Evolutionary conservation across 2,888 invertebrate species (phyloP), one percentile per base, ranked within the genome.

Genomic region (Abrostola tripartita): DNA sequence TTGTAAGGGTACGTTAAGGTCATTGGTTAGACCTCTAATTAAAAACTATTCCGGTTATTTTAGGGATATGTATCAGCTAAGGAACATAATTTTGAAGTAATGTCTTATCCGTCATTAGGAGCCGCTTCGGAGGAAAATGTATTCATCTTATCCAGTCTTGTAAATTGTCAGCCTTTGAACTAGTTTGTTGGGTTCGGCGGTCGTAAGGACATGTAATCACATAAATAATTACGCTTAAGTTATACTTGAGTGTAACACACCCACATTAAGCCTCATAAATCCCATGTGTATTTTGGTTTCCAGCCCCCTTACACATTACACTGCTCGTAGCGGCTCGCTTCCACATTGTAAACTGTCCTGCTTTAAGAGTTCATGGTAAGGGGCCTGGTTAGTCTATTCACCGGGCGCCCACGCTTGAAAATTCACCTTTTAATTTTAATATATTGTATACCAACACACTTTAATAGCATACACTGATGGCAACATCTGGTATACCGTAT

Each of bases 401-500:
- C 42, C 6, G 6, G 6, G 12, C 12, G 5, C 14, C 7, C 24
- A 24, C 9, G 5, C 7, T 11, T 14, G 12, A 44, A 12, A 5
- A 14, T 7, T 1, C 5, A 52, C 7, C 5, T 2, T 37, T 12
- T 52, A 14, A 10, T 12, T 37, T 12, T 37, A 37, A 36, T 35
- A 14, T 11, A 14, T n/a, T 38, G 9, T 24, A 35, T 47, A 40
- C 10, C 36, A 38, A 42, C 37, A 9, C 7, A 47, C 14, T 36
- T 14, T 36, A 10, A 5, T 0, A 2, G 35, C 12, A 4, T 44
- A 57, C 24, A 24, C 44, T 24, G 24, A 60, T 44, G 40, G 38
- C 11, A 47, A 6, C 35, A 51, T 53, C 62, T 47, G 52, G 36
- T 14, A 52, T 7, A 41, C 11, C 36, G 36, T 37, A 50, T 7